phyloP scores from a whole-genome alignment of 2,888 invertebrate genomes.

The Strigamia maritima region DNA sequence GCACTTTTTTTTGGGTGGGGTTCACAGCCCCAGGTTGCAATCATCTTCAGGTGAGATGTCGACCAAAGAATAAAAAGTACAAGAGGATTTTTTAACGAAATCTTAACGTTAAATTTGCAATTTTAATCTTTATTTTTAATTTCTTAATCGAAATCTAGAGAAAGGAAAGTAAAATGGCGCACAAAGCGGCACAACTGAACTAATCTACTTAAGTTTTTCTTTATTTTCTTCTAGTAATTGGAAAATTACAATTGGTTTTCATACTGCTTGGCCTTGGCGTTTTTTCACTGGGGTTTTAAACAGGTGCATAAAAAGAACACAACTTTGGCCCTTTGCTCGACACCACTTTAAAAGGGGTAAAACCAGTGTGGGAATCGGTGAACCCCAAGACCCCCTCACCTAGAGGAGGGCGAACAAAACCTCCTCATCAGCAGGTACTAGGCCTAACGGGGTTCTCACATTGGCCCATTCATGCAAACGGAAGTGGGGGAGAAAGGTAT shows the following conservation, averaged over 20 bases:
- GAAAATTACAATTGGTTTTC: not conserved
- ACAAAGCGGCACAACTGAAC: not conserved
- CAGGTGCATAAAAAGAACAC: slow-evolving; percentile 17
- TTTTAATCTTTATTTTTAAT: not conserved
- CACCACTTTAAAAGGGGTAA: slow-evolving; percentile 32
- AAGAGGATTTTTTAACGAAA: slow-evolving; percentile 3
- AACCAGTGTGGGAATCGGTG: slow-evolving; percentile 27
- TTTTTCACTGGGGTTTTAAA: slow-evolving; percentile 7
- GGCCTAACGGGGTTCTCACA: slow-evolving; percentile 34
- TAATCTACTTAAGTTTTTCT: not conserved
- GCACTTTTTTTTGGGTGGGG: slow-evolving; percentile 31
- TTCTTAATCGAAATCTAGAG: not conserved
- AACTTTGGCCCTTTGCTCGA: slow-evolving; percentile 31
- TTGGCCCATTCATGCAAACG: slow-evolving; percentile 29
- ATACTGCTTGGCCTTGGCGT: not conserved
- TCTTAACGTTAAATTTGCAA: not conserved
- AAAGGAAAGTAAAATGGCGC: not conserved
- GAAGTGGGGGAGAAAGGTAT: slow-evolving; percentile 13
- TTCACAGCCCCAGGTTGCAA: slow-evolving; percentile 28
- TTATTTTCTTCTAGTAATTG: not conserved
- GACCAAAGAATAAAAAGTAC: slow-evolving; percentile 8
- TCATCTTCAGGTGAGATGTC: slow-evolving; percentile 34
- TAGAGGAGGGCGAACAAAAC: slow-evolving; percentile 26
- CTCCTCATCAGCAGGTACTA: slow-evolving; percentile 34
- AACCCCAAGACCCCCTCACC: slow-evolving; percentile 32